Percentiles rank a stretch among this genome's conserved stretches.
phyloP scores from a whole-genome alignment of 2,113 vertebrate species.

The Quiscalus mexicanus region DNA sequence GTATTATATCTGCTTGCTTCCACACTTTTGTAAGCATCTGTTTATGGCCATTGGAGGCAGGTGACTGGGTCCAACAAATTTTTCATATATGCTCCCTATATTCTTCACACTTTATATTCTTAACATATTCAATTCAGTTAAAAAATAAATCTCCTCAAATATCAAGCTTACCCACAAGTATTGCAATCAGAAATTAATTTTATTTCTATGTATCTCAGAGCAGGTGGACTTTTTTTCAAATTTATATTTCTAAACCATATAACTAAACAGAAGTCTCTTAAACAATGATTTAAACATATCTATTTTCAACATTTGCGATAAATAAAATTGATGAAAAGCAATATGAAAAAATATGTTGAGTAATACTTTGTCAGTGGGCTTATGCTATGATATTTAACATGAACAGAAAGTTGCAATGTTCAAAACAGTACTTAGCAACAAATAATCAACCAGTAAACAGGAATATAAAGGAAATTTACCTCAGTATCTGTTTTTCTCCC shows the following conservation, averaged over 20 bases:
- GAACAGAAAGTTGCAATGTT: background rate
- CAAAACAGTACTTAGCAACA: background rate
- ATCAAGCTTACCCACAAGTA: background rate
- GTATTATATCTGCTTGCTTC: background rate
- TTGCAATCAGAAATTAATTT: background rate
- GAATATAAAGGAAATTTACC: slow-evolving; percentile 47
- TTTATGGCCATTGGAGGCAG: background rate
- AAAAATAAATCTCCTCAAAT: background rate
- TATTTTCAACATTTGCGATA: background rate
- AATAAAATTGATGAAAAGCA: background rate
- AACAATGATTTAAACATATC: background rate
- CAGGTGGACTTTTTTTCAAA: background rate
- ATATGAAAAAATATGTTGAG: background rate
- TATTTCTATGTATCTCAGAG: background rate
- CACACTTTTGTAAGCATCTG: background rate
- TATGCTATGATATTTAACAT: background rate
- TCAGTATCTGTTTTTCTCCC: slow-evolving; percentile 35
- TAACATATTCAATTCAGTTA: background rate
- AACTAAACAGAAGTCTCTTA: background rate
- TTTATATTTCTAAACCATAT: background rate
- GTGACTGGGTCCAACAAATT: background rate
- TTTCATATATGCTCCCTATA: background rate
- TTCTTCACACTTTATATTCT: background rate
- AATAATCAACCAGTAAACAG: background rate
- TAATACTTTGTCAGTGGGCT: background rate